A percentile compares a stretch with the other conserved stretches of the same genome.
Evolutionary conservation across 2,113 vertebrate species (phyloP).

Genomic region (Chloebia gouldiae): DNA sequence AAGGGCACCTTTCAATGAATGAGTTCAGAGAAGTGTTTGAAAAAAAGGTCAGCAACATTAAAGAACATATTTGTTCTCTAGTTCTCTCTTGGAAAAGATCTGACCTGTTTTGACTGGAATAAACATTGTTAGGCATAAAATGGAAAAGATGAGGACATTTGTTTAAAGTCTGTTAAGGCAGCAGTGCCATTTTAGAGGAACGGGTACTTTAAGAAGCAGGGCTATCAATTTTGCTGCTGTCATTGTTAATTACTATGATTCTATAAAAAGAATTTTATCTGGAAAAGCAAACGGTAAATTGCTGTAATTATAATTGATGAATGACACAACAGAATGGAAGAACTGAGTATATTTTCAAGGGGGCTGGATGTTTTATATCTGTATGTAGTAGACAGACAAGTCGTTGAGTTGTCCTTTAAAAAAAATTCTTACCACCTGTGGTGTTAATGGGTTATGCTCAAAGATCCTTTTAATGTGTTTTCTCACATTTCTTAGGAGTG

Average conservation of each 20-base stretch:
- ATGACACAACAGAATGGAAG: constrained; percentile 12
- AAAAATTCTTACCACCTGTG: not conserved
- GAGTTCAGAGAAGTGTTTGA: constrained; percentile 19
- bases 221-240: not conserved
- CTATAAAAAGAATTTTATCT: constrained; percentile 4
- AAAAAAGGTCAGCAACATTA: not conserved
- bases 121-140: not conserved
- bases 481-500: not conserved
- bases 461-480: constrained; percentile 8
- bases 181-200: not conserved
- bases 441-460: not conserved
- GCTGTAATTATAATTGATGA: not conserved
- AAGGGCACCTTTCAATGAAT: not conserved
- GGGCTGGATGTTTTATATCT: constrained; percentile 9
- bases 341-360: not conserved
- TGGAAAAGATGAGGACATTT: not conserved
- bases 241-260: not conserved
- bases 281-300: constrained; percentile 27
- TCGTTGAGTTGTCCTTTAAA: constrained; percentile 11
- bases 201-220: not conserved
- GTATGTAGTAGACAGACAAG: constrained; percentile 8
- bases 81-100: not conserved
- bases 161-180: not conserved
- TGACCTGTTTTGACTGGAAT: not conserved
- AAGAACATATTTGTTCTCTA: not conserved